Percentiles rank a stretch among this genome's conserved stretches.
These are phyloP conservation scores for Drosophila ficusphila DNA, from an alignment of 1,140 invertebrate genomes.

Conservation along the genomic window DNA sequence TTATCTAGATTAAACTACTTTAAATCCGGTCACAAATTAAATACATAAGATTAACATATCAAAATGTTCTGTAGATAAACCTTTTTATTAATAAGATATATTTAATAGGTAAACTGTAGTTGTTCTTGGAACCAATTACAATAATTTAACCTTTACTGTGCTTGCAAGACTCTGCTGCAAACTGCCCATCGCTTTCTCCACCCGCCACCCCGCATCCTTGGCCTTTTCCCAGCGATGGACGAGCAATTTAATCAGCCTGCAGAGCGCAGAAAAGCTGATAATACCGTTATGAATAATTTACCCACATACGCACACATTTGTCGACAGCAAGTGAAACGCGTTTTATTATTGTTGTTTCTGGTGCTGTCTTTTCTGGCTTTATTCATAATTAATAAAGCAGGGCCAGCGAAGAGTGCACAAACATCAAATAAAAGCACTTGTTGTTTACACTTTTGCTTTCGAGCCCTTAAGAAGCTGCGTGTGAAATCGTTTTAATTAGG, in stretches of 20 bases:
- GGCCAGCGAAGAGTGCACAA: slow-evolving; percentile 10
- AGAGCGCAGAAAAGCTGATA: slow-evolving; percentile 70
- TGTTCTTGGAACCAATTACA: too few relatives aligned
- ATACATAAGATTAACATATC: too few relatives aligned
- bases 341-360: slow-evolving; percentile 53
- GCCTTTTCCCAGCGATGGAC: slow-evolving; percentile 30
- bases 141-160: too few relatives aligned
- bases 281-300: slow-evolving; percentile 79
- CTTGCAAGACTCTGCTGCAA: too few relatives aligned
- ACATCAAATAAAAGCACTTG: slow-evolving; percentile 25
- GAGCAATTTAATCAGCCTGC: slow-evolving; percentile 73
- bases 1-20: too few relatives aligned
- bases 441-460: slow-evolving; percentile 36
- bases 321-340: slow-evolving; percentile 5
- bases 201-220: slow-evolving; percentile 7
- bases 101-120: too few relatives aligned
- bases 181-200: slow-evolving; percentile 10
- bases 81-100: too few relatives aligned
- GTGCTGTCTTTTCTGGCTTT: slow-evolving; percentile 38
- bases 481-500: slow-evolving; percentile 63
- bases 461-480: slow-evolving; percentile 30
- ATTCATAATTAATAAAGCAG: slow-evolving; percentile 71
- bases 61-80: too few relatives aligned
- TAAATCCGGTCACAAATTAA: too few relatives aligned
- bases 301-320: slow-evolving; percentile 13